phyloP scores from a whole-genome alignment of 2,797 vertebrate species.

The Peromyscus aztecus region DNA sequence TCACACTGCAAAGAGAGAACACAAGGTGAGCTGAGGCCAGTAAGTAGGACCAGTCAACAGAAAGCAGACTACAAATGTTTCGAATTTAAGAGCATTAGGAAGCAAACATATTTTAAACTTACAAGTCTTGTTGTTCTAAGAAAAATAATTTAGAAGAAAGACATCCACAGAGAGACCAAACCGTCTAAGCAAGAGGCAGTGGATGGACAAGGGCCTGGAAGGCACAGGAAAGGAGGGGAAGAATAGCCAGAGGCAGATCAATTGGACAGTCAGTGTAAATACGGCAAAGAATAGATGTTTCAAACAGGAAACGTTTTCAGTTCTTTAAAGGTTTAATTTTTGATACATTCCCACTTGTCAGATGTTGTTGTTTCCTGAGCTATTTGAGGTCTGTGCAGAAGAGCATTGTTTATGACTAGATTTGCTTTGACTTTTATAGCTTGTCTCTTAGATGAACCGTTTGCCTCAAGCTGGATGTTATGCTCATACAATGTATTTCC shows the following conservation, averaged over 20 bases:
- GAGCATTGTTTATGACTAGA: not conserved
- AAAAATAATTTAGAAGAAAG: not conserved
- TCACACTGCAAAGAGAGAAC: not conserved
- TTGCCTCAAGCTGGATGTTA: not conserved
- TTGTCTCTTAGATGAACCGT: not conserved
- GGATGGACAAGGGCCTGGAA: fast-evolving
- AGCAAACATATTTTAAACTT: not conserved
- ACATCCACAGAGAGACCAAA: not conserved
- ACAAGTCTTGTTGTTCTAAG: not conserved
- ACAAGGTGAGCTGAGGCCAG: not conserved
- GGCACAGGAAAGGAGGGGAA: fast-evolving
- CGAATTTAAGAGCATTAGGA: not conserved
- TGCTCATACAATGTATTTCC: not conserved
- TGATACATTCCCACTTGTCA: not conserved
- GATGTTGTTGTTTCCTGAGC: not conserved
- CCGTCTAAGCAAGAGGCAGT: not conserved
- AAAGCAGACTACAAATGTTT: not conserved
- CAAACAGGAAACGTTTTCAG: not conserved
- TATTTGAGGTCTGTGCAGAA: not conserved
- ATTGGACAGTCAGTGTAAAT: not conserved
- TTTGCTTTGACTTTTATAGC: not conserved
- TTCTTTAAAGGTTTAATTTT: not conserved
- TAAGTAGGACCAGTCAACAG: not conserved
- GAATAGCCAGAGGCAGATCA: not conserved
- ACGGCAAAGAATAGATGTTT: not conserved